These are phyloP conservation scores for Mechanitis mazaeus DNA, from an alignment of 2,888 invertebrate species.

Conservation along the genomic window DNA sequence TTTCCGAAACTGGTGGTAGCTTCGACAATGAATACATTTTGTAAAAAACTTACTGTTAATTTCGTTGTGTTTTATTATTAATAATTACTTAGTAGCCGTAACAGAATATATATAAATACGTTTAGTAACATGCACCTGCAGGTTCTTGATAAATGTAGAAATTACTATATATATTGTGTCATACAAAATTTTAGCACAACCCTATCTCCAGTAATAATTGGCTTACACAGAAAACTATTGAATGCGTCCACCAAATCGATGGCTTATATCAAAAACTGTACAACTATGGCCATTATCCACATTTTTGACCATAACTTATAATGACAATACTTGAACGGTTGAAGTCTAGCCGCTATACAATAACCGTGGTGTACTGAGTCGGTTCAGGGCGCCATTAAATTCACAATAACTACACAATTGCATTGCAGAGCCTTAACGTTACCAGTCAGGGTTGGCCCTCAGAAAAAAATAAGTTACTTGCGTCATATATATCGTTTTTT, in stretches of 20 bases:
- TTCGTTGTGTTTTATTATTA: too few relatives aligned
- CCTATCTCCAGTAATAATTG: background rate
- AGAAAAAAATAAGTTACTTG: background rate
- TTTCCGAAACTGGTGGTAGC: too few relatives aligned
- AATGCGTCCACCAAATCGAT: slow-evolving; percentile 3
- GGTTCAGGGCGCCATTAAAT: slow-evolving; percentile 18
- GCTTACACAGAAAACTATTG: slow-evolving; percentile 2
- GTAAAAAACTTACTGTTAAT: too few relatives aligned
- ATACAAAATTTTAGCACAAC: background rate
- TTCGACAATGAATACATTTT: too few relatives aligned
- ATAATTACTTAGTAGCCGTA: too few relatives aligned
- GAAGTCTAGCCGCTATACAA: slow-evolving; percentile 11
- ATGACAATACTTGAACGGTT: slow-evolving; percentile 8
- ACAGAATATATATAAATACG: too few relatives aligned
- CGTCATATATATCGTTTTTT: too few relatives aligned
- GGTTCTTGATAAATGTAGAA: background rate
- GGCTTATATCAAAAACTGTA: slow-evolving; percentile 15
- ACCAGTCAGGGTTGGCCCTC: slow-evolving; percentile 11
- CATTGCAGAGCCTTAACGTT: slow-evolving; percentile 10
- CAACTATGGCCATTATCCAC: slow-evolving; percentile 14
- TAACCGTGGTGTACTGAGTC: slow-evolving; percentile 4
- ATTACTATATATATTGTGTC: background rate
- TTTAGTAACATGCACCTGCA: too few relatives aligned
- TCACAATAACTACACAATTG: slow-evolving; percentile 21
- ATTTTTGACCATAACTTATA: slow-evolving; percentile 23